Conservation (phyloP, 2,888 invertebrate genomes). For the Eupithecia subumbrata region DNA sequence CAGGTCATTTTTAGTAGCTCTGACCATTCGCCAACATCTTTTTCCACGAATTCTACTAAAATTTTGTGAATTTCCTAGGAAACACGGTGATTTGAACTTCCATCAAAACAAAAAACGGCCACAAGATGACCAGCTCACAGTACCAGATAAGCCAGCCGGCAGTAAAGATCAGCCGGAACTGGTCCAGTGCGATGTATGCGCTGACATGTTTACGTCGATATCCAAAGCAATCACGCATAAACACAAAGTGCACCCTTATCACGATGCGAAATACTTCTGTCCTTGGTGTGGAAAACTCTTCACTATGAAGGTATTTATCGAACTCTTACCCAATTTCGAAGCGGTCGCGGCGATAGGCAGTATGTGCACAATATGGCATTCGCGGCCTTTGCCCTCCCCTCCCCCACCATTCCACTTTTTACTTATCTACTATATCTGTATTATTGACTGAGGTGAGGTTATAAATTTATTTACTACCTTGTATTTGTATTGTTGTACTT, state of each 20-base stretch:
- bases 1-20: background rate
- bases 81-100: conserved; percentile 86
- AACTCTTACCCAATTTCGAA: conserved; percentile 9
- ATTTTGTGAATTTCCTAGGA: conserved; percentile 62
- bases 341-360: background rate
- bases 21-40: background rate
- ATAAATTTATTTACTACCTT: conserved; percentile 2
- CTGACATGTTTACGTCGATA: conserved; percentile 82
- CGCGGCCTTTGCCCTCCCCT: conserved; percentile 52
- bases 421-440: background rate
- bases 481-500: background rate
- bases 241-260: conserved; percentile 86
- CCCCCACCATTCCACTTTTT: conserved; percentile 31
- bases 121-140: conserved; percentile 53
- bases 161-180: conserved; percentile 60
- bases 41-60: conserved; percentile 18
- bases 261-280: conserved; percentile 86
- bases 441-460: background rate
- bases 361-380: conserved; percentile 14
- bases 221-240: conserved; percentile 87
- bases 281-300: conserved; percentile 88
- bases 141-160: conserved; percentile 51
- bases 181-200: conserved; percentile 85
- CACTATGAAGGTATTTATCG: conserved; percentile 84
- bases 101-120: conserved; percentile 68